Evolutionary conservation across 1,140 invertebrate species (phyloP).

Genomic region (Pseudobourletiella spinata): DNA sequence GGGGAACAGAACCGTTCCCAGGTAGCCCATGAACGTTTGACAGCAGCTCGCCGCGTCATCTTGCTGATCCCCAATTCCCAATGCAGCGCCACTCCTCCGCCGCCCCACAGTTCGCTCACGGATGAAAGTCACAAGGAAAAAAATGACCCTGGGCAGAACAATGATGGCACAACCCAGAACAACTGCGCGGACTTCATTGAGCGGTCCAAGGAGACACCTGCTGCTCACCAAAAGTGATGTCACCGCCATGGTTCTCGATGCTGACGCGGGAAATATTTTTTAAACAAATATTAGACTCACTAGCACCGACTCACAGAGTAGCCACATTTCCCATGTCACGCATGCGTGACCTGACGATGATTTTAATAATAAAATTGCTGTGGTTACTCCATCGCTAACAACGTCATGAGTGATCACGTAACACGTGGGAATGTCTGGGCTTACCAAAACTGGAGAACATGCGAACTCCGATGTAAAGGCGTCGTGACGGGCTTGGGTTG

Average conservation of each 20-base stretch:
- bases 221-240: conserved; percentile 9
- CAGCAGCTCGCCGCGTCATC: background rate
- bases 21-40: conserved; percentile 19
- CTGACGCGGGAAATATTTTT: background rate
- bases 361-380: no score
- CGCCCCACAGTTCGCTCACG: background rate
- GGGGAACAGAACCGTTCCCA: conserved; percentile 30
- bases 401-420: no score
- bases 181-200: background rate
- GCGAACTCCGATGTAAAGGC: conserved; percentile 26
- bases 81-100: background rate
- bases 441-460: conserved; percentile 34
- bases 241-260: conserved; percentile 18
- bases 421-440: no score
- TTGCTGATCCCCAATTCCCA: no score
- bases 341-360: no score
- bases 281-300: no score
- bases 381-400: no score
- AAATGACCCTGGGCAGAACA: conserved; percentile 15
- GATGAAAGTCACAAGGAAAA: conserved; percentile 21
- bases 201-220: background rate
- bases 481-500: conserved; percentile 8
- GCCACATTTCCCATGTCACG: no score
- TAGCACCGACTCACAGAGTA: no score
- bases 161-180: background rate